Base-by-base conservation (phyloP, 2,113 vertebrate species). In the Syngnathus floridae region DNA sequence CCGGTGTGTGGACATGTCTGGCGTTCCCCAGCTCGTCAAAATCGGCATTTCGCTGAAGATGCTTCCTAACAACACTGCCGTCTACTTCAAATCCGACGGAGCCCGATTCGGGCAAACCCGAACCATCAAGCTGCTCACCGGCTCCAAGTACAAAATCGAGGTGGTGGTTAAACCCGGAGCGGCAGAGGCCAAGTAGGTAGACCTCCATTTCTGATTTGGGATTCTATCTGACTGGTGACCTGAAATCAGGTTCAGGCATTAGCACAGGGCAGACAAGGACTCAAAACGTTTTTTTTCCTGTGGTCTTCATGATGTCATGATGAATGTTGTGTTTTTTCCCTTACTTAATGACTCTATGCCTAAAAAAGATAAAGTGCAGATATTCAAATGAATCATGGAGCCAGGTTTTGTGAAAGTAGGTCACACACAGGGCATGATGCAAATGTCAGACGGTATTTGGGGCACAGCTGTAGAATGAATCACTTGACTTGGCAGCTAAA, bases 61-160 rank as follows among this genome's bases (percentile, higher is more conserved):
- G 89, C 94, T 95, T 62, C 96, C 96, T 62, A 94, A 94, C 79
- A 93, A 96, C 77, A 93, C 91, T 7, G 91, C 95, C 5, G 96
- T 98, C 26, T 93, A 90, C 77, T 98, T 93, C 90, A 98, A 98
- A 75, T 93, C 96, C 65, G 96, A 98, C 74, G 96, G 96, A 16
- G 92, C 95, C 63, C 86, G 96, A 60, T 98, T 98, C 75, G 95
- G 94, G 8, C 96, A 96, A 90, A 98, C 93, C 76, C 90, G 96
- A 66, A 98, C 96, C 74, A 98, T 98, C 84, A 98, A 98, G 81
- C 88, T 98, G 83, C 89, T 98, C 52, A 98, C 96, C 0, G 96
- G 95, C 13, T 94, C 95, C 66, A 98, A 97, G 56, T 98, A 98
- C 87, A 93, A 91, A 70, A 90, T 97, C 68, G 93, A 96, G 58